These are phyloP conservation scores for Petrocephalus zakoni DNA, from an alignment of 2,113 vertebrate species.

Conservation along the genomic window DNA sequence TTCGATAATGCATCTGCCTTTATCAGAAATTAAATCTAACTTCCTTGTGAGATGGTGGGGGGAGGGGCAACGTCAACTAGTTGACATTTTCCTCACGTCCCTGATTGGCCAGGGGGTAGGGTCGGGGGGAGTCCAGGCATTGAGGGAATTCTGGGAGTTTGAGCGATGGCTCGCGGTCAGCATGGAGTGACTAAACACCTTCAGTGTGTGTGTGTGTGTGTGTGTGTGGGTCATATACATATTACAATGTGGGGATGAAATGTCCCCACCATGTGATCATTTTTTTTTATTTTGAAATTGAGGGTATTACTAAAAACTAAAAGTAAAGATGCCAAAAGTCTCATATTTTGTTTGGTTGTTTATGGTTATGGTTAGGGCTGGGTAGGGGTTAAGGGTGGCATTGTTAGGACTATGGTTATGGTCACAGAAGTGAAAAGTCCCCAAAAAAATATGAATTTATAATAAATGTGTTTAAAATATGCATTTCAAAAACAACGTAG, in stretches of 20 bases:
- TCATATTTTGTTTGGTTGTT: too few relatives aligned
- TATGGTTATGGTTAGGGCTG: too few relatives aligned
- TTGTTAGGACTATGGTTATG: not conserved
- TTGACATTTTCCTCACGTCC: not conserved
- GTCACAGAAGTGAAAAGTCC: not conserved
- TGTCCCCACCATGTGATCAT: too few relatives aligned
- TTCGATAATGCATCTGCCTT: not conserved
- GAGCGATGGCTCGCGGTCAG: not conserved
- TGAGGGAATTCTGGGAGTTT: not conserved
- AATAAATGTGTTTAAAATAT: not conserved
- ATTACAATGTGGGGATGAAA: not conserved
- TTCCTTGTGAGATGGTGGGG: not conserved
- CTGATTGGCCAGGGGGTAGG: not conserved
- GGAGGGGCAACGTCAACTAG: not conserved
- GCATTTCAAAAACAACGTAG: not conserved
- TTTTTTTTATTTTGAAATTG: too few relatives aligned
- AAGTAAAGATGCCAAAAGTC: too few relatives aligned
- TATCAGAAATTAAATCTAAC: slow-evolving; percentile 17
- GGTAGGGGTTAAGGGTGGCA: too few relatives aligned
- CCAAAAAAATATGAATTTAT: not conserved
- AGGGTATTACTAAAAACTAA: too few relatives aligned
- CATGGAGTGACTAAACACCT: not conserved
- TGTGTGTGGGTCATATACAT: not conserved
- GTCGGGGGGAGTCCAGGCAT: not conserved
- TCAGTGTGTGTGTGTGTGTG: not conserved